Evolutionary conservation across 2,888 invertebrate species (phyloP), one percentile per base, ranked within the genome.

Genomic region (Nemurella pictetii): DNA sequence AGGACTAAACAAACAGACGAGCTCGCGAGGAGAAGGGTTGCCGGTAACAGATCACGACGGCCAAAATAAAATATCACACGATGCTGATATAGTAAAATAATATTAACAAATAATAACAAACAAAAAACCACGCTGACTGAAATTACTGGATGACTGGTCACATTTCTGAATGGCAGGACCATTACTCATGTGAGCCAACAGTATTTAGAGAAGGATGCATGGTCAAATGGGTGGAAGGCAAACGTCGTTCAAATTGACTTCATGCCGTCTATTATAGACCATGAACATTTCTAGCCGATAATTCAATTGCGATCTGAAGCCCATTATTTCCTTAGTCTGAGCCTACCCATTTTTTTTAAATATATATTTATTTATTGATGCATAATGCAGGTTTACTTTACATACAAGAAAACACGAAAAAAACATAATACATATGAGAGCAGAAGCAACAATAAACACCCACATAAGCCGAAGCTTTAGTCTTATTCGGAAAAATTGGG

Each of bases 61-160:
- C 30, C 55, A 78, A 77, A 32, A 74, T 12, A 83, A 28, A 83
- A 83, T 36, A 78, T 36, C 30, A 55, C 36, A 84, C 55, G 84
- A 36, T 20, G 55, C 55, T 55, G 15, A 55, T 55, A 55, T 55
- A 55, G 55, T 55, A 20, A 55, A 55, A 55, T 55, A 55, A 78
- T 77, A 82, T 81, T 80, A 80, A 78, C 20, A 36, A 30, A 55
- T 80, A 36, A 35, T n/a, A 2, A 78, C 20, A 30, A 78, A 26
- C 7, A 32, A 80, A 29, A 83, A 80, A 83, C 32, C 12, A 25
- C 20, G 90, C 91, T 91, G 91, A 91, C 91, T 90, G 92, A 92
- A 92, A 92, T 91, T 92, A 91, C 91, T 90, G 91, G 91, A 92
- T 93, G 92, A 92, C 92, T 91, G 91, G 90, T 91, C 92, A 91